phyloP scores from a whole-genome alignment of 92 coral and sea anemone species.

The Chrysogorgia sp. region DNA sequence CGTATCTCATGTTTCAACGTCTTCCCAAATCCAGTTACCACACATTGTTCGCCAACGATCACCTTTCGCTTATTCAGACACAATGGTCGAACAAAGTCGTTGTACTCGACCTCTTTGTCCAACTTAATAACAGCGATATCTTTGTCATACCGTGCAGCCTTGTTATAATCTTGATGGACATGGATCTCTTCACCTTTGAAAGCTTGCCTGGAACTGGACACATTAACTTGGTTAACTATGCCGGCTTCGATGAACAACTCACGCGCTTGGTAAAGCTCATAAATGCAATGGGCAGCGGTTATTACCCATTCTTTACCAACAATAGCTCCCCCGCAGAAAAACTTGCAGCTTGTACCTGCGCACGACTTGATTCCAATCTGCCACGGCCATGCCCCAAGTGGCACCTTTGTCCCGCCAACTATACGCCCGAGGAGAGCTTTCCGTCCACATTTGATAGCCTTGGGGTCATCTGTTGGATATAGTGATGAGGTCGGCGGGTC shows the following conservation, averaged over 20 bases:
- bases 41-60: neutral
- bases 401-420: constrained; percentile 19
- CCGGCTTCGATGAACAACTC: constrained; percentile 33
- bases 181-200: constrained; percentile 25
- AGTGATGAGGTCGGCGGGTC: neutral
- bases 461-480: neutral
- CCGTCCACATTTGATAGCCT: constrained; percentile 20
- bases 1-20: neutral
- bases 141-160: constrained; percentile 13
- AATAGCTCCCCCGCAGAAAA: constrained; percentile 1
- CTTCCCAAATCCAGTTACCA: constrained; percentile 23
- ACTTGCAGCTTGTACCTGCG: constrained; percentile 12
- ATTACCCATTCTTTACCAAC: constrained; percentile 1
- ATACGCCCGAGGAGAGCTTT: constrained; percentile 2
- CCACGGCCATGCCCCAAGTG: constrained; percentile 29
- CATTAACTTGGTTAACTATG: neutral
- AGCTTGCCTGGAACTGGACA: neutral
- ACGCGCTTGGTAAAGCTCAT: neutral
- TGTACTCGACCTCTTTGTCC: neutral
- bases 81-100: constrained; percentile 20
- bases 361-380: constrained; percentile 36
- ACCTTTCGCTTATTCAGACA: constrained; percentile 1
- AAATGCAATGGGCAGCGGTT: constrained; percentile 32
- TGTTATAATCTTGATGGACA: neutral
- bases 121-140: constrained; percentile 19